Conservation (phyloP, 2,888 invertebrate species). For the Hydropsyche betteni region DNA sequence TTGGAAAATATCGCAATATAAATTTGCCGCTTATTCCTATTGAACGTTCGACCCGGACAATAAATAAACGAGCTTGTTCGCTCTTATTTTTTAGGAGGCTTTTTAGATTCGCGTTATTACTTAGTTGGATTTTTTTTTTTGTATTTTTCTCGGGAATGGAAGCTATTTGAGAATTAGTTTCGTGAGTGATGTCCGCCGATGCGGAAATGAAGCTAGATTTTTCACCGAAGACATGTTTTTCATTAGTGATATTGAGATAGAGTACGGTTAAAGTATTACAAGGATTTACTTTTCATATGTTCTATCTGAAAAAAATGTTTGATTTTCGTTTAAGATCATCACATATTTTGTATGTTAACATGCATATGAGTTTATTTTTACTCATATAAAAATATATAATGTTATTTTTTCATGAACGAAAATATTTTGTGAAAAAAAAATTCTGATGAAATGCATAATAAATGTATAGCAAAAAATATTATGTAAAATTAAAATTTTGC, state of each 20-base stretch:
- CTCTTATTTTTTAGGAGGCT: neutral
- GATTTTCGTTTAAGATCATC: neutral
- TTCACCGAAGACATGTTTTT: constrained; percentile 17
- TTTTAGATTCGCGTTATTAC: constrained; percentile 20
- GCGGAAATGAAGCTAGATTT: constrained; percentile 8
- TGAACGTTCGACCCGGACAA: neutral
- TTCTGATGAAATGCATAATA: too few species aligned
- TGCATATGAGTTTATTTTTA: too few species aligned
- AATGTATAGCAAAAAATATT: too few species aligned
- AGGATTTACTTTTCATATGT: neutral
- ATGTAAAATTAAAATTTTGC: too few species aligned
- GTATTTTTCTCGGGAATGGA: constrained; percentile 1
- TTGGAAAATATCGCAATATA: constrained; percentile 13
- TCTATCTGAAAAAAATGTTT: neutral
- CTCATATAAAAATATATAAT: too few species aligned
- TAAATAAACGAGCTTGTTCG: neutral
- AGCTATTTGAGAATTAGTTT: constrained; percentile 21
- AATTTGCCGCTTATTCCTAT: neutral
- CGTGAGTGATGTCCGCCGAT: constrained; percentile 15
- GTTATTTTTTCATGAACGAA: too few species aligned
- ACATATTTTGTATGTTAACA: too few species aligned
- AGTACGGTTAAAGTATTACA: neutral
- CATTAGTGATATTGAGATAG: constrained; percentile 15
- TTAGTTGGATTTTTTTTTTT: too few species aligned
- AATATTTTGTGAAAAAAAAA: too few species aligned